These are phyloP conservation scores for Calephelis virginiensis DNA, from an alignment of 1,140 invertebrate genomes.

Conservation along the genomic window DNA sequence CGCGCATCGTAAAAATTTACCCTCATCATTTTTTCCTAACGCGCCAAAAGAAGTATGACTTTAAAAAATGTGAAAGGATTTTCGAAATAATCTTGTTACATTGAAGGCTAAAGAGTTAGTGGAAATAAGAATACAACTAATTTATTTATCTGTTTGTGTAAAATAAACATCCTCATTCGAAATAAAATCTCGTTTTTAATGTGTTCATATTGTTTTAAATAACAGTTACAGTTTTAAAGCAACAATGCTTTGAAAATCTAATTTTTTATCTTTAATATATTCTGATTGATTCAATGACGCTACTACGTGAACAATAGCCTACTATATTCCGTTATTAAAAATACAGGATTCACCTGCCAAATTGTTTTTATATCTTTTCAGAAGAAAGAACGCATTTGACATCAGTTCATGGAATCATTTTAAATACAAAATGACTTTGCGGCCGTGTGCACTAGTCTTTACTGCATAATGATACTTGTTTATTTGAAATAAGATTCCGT, in stretches of 20 bases:
- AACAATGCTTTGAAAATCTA: not conserved
- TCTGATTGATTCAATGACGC: slow-evolving; percentile 32
- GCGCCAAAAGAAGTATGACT: too few species aligned
- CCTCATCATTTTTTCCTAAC: too few species aligned
- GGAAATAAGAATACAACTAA: too few species aligned
- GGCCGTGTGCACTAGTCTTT: slow-evolving; percentile 6
- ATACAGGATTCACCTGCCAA: slow-evolving; percentile 66
- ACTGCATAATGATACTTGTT: slow-evolving; percentile 26
- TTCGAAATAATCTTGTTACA: too few species aligned
- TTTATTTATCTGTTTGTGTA: too few species aligned
- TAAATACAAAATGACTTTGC: slow-evolving; percentile 34
- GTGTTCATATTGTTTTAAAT: too few species aligned
- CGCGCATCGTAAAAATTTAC: too few species aligned
- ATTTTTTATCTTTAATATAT: slow-evolving; percentile 27
- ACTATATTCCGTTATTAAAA: slow-evolving; percentile 49
- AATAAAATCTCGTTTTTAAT: too few species aligned
- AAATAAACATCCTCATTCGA: too few species aligned
- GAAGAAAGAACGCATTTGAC: slow-evolving; percentile 48
- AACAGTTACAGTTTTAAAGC: too few species aligned
- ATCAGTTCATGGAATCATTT: slow-evolving; percentile 58
- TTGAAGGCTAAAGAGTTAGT: too few species aligned
- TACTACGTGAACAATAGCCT: slow-evolving; percentile 37
- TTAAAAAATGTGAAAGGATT: too few species aligned
- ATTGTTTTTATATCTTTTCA: slow-evolving; percentile 50
- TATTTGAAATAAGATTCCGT: slow-evolving; percentile 22